These are phyloP conservation scores for Phyllostomus hastatus DNA, from an alignment of 2,113 vertebrate species.

Conservation along the genomic window DNA sequence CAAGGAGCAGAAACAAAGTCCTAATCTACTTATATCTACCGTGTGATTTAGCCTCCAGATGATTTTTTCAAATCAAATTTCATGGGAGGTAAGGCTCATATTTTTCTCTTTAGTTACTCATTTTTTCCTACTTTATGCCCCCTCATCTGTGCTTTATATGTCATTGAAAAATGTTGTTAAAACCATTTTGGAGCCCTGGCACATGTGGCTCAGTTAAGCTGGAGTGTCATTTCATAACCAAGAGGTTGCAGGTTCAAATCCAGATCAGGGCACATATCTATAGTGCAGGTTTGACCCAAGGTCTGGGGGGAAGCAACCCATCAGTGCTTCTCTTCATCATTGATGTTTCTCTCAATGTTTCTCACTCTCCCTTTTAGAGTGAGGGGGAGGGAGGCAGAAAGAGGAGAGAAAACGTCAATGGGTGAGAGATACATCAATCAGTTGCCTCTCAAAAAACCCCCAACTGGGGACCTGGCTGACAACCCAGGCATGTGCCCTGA, in stretches of 20 bases:
- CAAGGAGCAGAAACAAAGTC: conserved; percentile 23
- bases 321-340: not conserved
- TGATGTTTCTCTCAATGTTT: not conserved
- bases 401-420: too few species aligned
- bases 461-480: too few species aligned
- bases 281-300: not conserved
- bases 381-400: too few species aligned
- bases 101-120: conserved; percentile 26
- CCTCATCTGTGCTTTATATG: not conserved
- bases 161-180: not conserved
- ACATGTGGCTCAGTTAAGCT: not conserved
- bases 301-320: not conserved
- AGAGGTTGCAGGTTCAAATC: not conserved
- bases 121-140: not conserved
- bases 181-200: not conserved
- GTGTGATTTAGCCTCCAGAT: conserved; percentile 1
- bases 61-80: conserved; percentile 28
- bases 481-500: too few species aligned
- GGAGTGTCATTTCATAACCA: not conserved
- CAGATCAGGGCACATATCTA: not conserved
- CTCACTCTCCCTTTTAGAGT: not conserved
- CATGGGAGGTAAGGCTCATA: not conserved
- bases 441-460: too few species aligned
- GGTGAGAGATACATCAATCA: too few species aligned
- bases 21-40: conserved; percentile 11